phyloP scores from a whole-genome alignment of 1,140 invertebrate genomes.

The Thaumetopoea pityocampa region DNA sequence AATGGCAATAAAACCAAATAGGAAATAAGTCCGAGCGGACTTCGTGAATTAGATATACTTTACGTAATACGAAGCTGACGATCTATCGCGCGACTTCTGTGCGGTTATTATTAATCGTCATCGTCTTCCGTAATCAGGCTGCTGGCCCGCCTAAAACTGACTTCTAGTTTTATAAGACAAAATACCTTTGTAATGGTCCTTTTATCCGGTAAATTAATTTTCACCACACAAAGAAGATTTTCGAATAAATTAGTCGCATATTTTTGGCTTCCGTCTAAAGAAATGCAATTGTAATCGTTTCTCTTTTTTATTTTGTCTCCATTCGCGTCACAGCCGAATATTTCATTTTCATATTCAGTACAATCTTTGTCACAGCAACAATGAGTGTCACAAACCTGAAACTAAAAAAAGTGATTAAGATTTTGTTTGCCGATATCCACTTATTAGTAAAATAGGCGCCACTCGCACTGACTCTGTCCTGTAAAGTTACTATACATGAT shows the following conservation, averaged over 20 bases:
- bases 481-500: too few species aligned
- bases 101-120: too few species aligned
- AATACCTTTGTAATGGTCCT: slow-evolving; percentile 31
- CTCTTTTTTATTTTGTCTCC: slow-evolving; percentile 20
- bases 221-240: slow-evolving; percentile 78
- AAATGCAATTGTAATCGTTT: slow-evolving; percentile 3
- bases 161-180: slow-evolving; percentile 7
- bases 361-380: slow-evolving; percentile 88
- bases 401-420: slow-evolving; percentile 49
- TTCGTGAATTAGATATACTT: too few species aligned
- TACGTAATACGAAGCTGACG: too few species aligned
- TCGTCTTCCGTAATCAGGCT: too few species aligned
- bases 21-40: too few species aligned
- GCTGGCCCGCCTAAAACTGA: too few species aligned
- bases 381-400: slow-evolving; percentile 81
- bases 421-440: neutral
- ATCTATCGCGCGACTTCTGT: too few species aligned
- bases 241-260: slow-evolving; percentile 57
- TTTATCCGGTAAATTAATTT: slow-evolving; percentile 75
- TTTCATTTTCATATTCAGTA: slow-evolving; percentile 65
- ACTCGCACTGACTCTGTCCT: too few species aligned
- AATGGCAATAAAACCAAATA: too few species aligned
- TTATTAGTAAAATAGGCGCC: too few species aligned
- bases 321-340: slow-evolving; percentile 76
- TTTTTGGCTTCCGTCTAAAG: slow-evolving; percentile 40